These are phyloP conservation scores for Hybos culiciformis DNA, from an alignment of 2,888 invertebrate species.

Conservation along the genomic window DNA sequence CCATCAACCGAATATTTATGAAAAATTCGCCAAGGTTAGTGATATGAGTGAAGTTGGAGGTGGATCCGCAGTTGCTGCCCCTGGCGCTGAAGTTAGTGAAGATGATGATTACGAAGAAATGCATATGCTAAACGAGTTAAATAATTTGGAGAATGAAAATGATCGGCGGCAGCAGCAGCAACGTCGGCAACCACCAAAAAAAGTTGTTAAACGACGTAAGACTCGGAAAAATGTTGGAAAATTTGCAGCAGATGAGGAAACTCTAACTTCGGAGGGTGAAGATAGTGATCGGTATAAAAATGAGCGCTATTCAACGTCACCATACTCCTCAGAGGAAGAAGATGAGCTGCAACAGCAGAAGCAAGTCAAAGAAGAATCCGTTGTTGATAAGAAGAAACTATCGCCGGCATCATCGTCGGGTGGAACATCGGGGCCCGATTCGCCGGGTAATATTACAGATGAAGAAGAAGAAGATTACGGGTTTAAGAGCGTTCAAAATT, in stretches of 20 bases:
- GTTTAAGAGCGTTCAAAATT: slow-evolving; percentile 13
- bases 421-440: slow-evolving; percentile 80
- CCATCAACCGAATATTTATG: slow-evolving; percentile 17
- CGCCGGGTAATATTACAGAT: slow-evolving; percentile 57
- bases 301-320: slow-evolving; percentile 21
- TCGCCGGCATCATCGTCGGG: slow-evolving; percentile 67
- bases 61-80: not conserved
- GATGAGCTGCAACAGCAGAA: not conserved
- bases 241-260: slow-evolving; percentile 3
- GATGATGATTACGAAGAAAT: slow-evolving; percentile 22
- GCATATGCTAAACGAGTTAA: slow-evolving; percentile 14
- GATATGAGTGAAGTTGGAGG: slow-evolving; percentile 25
- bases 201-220: slow-evolving; percentile 9
- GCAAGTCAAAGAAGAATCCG: slow-evolving; percentile 22
- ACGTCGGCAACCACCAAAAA: slow-evolving; percentile 13
- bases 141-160: slow-evolving; percentile 16
- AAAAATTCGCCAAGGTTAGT: slow-evolving; percentile 25
- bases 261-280: not conserved
- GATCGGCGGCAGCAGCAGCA: slow-evolving; percentile 14
- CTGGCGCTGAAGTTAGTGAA: slow-evolving; percentile 8
- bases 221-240: slow-evolving; percentile 8
- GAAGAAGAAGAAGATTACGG: slow-evolving; percentile 57
- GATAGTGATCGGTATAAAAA: not conserved
- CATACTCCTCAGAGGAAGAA: slow-evolving; percentile 39
- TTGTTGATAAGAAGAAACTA: slow-evolving; percentile 23